Evolutionary conservation across 2,888 invertebrate species (phyloP), one percentile per base, ranked within the genome.

Genomic region (Philereme transversata): DNA sequence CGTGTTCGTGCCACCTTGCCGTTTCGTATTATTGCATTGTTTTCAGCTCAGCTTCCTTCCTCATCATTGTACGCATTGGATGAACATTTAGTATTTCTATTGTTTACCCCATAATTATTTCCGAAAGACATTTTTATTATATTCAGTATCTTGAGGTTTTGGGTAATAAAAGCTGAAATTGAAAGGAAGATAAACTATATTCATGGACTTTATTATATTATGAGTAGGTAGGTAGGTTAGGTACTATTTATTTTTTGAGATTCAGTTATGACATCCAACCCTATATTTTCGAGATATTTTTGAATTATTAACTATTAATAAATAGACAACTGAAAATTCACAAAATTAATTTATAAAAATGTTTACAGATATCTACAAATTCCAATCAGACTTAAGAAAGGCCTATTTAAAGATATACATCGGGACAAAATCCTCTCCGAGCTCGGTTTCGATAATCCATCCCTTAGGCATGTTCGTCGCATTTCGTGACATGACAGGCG

Each of bases 1-100:
- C 64, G 49, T 46, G 59, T 66, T 60, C 48, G 36, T 53, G 36
- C 40, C 7, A 8, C 40, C 4, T 40, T 40, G 40, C 40, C 43
- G 41, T 50, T 62, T 59, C 43, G 45, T 53, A 56, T 55, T 45
- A 51, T 59, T 6, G 48, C 64, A 63, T 69, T 69, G 66, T 66
- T 46, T 51, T 51, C 34, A 41, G 52, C 41, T 38, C 49, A 22
- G 35, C 50, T 51, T 64, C 51, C 63, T 63, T 69, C 61, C 60
- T 69, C 34, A 44, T 47, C 45, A 66, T 64, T 65, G 55, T 60
- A 63, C 60, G 51, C 4, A 41, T 43, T 8, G 41, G 9, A 11
- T 45, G 44, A 48, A 36, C 56, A 64, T 62, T 58, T n/a, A n/a
- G n/a, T n/a, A 56, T 57, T 55, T 53, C 43, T 50, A 11, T 46